Evolutionary conservation across 1,140 invertebrate species (phyloP).

Genomic region (Platyscapa corneri): DNA sequence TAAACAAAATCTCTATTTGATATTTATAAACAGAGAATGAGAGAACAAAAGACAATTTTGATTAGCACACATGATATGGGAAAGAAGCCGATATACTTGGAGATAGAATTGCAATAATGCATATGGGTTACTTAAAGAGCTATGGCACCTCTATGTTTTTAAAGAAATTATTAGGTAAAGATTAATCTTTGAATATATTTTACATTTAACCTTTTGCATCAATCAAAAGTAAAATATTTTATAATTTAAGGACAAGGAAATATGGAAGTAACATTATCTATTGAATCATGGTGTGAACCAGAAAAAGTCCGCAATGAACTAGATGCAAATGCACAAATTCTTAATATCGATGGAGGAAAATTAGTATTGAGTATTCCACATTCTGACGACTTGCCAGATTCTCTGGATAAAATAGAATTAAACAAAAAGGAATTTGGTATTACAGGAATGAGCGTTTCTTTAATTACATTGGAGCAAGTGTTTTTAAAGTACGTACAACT

Average conservation of each 20-base stretch:
- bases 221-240: conserved; percentile 78
- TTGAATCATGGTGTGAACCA: conserved; percentile 63
- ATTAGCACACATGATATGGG: conserved; percentile 98
- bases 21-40: conserved; percentile 64
- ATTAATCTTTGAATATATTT: neutral
- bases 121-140: conserved; percentile 86
- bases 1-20: conserved; percentile 17
- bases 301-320: conserved; percentile 62
- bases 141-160: conserved; percentile 90
- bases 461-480: conserved; percentile 91
- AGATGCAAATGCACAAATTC: conserved; percentile 59
- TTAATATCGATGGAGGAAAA: conserved; percentile 64
- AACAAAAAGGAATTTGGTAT: conserved; percentile 79
- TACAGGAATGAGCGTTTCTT: conserved; percentile 84
- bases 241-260: conserved; percentile 66
- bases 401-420: conserved; percentile 80
- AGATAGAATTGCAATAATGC: conserved; percentile 94
- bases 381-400: conserved; percentile 74
- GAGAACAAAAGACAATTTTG: conserved; percentile 86
- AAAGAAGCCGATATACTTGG: conserved; percentile 97
- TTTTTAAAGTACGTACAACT: conserved; percentile 82
- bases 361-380: conserved; percentile 73
- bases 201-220: conserved; percentile 53
- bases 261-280: conserved; percentile 70
- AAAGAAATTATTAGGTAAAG: conserved; percentile 87